Percentiles rank a stretch among this genome's conserved stretches.
Evolutionary conservation across 2,797 vertebrate genomes (phyloP).

Genomic region (Coregonus suidteri): DNA sequence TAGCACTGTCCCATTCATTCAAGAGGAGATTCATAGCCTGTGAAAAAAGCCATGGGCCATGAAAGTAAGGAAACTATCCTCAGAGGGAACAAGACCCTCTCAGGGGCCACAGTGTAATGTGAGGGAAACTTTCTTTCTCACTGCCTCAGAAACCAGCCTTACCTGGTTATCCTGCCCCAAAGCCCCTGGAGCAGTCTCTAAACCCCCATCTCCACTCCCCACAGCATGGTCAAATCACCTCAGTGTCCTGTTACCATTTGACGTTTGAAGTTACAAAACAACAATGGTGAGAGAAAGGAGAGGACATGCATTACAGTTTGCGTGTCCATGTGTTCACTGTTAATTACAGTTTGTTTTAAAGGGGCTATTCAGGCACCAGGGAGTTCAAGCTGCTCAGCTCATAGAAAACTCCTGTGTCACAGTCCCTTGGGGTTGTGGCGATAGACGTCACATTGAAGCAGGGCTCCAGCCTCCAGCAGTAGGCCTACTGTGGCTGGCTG

Average conservation of each 20-base stretch:
- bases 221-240: constrained; percentile 37
- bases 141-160: constrained; percentile 43
- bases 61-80: constrained; percentile 23
- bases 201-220: constrained; percentile 11
- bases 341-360: constrained; percentile 41
- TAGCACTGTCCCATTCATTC: background rate
- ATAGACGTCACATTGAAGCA: constrained; percentile 23
- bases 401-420: constrained; percentile 15
- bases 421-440: constrained; percentile 2
- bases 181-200: constrained; percentile 40
- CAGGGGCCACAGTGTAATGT: background rate
- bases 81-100: background rate
- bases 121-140: constrained; percentile 48
- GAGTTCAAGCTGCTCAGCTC: constrained; percentile 7
- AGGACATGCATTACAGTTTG: constrained; percentile 54
- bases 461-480: constrained; percentile 1
- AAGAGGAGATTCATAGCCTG: constrained; percentile 5
- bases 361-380: constrained; percentile 46
- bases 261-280: constrained; percentile 53
- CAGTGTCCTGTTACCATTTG: constrained; percentile 58
- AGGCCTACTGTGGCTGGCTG: background rate
- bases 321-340: constrained; percentile 38
- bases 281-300: constrained; percentile 57
- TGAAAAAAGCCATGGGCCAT: constrained; percentile 24
- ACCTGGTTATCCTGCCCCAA: constrained; percentile 50